phyloP scores from a whole-genome alignment of 1,140 invertebrate species.

The Mylabris phalerata region DNA sequence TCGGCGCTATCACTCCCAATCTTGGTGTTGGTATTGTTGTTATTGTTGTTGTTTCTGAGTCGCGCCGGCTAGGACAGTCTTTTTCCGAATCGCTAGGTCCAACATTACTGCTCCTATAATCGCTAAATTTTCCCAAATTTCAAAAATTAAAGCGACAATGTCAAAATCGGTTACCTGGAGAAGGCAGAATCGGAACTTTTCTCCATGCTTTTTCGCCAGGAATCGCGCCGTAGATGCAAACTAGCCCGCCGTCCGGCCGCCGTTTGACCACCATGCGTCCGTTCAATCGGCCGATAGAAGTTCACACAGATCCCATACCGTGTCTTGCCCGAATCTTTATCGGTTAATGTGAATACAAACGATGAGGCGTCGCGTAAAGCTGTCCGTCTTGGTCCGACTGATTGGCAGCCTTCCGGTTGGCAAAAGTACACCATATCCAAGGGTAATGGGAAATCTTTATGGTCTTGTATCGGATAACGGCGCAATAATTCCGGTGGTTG shows the following conservation, averaged over 20 bases:
- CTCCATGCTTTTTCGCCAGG: slow-evolving; percentile 84
- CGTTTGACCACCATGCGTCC: slow-evolving; percentile 35
- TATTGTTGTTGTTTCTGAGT: slow-evolving; percentile 50
- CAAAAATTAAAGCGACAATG: no score
- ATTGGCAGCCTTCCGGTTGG: slow-evolving; percentile 96
- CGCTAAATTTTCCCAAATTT: slow-evolving; percentile 51
- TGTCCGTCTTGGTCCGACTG: slow-evolving; percentile 77
- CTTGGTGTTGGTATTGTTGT: slow-evolving; percentile 42
- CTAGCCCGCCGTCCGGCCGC: slow-evolving; percentile 35
- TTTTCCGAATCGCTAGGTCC: slow-evolving; percentile 81
- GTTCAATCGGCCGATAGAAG: slow-evolving; percentile 89
- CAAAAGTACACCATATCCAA: slow-evolving; percentile 99
- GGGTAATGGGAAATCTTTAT: slow-evolving; percentile 94
- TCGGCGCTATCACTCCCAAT: slow-evolving; percentile 58
- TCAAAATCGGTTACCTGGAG: slow-evolving; percentile 59
- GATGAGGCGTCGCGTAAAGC: slow-evolving; percentile 84
- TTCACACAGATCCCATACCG: slow-evolving; percentile 96
- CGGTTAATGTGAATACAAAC: slow-evolving; percentile 97
- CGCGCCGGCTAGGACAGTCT: slow-evolving; percentile 62
- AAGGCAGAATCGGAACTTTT: slow-evolving; percentile 87
- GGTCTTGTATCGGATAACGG: slow-evolving; percentile 95
- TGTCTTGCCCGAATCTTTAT: slow-evolving; percentile 89
- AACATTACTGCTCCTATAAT: slow-evolving; percentile 83
- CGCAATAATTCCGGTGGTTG: slow-evolving; percentile 73
- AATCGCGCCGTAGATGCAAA: slow-evolving; percentile 67